Base-by-base conservation (phyloP, 2,888 invertebrate genomes). In the Blastobasis adustella region DNA sequence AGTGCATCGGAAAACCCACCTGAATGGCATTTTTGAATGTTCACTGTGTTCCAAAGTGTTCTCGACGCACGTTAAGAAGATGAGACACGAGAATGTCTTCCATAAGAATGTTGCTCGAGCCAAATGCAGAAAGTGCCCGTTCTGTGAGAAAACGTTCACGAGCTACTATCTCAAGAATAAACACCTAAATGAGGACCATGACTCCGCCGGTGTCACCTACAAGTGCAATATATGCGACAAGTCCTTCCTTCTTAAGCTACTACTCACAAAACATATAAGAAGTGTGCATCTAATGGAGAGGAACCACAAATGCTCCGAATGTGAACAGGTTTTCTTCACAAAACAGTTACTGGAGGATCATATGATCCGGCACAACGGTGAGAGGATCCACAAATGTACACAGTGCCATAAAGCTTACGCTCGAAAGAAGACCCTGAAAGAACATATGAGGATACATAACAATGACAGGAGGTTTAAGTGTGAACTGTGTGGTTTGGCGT, bases 141-240 rank as follows among this genome's bases (percentile, higher is more conserved):
- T 65, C 10, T 77, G 77, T 48, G 47, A 64, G 1, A 76, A 77
- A 49, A 64, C 69, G 40, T 77, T 79, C 51, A 57, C 62, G 4
- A 73, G 76, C 54, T 76, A 77, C 45, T 72, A 72, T 71, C 69
- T 69, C 50, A 80, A 75, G 49, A 58, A 74, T 3, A 62, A 66
- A 5, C 83, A 84, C 50, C 72, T 83, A 69, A 63, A 70, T 0
- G 61, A 72, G 50, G 65, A 65, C 2, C 83, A 83, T 40, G 76
- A 76, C 0, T 67, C 66, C 47, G 61, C 66, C 1, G 67, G 67
- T 0, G 61, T 71, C 0, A 66, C 70, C 0, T 51, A 76, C 0
- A 71, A 69, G 55, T 83, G 82, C 53, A 66, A 75, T 1, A 76
- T 76, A 23, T 83, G 83, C 45, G 75, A 79, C 0, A 65, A 71